Evolutionary conservation across 2,797 vertebrate species (phyloP).

Genomic region (Paguma larvata): DNA sequence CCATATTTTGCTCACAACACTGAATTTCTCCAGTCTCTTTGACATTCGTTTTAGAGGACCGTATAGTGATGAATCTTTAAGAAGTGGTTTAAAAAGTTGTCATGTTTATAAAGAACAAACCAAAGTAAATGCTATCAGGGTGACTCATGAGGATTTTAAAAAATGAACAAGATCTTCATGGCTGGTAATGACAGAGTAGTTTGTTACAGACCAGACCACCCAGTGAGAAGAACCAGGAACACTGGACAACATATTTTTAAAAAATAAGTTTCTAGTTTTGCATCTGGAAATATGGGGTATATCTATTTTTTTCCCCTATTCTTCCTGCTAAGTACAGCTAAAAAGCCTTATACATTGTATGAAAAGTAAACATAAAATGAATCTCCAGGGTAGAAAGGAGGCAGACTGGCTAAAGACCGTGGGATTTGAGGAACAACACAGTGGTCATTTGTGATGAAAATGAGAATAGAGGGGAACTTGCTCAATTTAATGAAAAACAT

Average conservation of each 20-base stretch:
- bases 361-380: neutral
- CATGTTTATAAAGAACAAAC: neutral
- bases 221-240: neutral
- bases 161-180: neutral
- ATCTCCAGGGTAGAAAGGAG: neutral
- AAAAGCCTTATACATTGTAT: neutral
- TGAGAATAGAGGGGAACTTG: neutral
- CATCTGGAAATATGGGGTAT: neutral
- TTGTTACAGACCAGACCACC: neutral
- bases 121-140: neutral
- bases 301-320: neutral
- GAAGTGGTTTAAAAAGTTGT: conserved; percentile 31
- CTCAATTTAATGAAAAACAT: neutral
- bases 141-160: neutral
- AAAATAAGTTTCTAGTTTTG: neutral
- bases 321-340: neutral
- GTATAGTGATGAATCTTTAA: neutral
- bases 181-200: neutral
- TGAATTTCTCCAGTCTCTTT: conserved; percentile 53
- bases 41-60: neutral
- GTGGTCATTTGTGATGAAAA: neutral
- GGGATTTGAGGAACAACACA: neutral
- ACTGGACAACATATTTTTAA: neutral
- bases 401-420: neutral
- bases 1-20: neutral